Percentiles rank a stretch among this genome's conserved stretches.
phyloP scores from a whole-genome alignment of 2,888 invertebrate species.

The Lasioglossum oenotherae region DNA sequence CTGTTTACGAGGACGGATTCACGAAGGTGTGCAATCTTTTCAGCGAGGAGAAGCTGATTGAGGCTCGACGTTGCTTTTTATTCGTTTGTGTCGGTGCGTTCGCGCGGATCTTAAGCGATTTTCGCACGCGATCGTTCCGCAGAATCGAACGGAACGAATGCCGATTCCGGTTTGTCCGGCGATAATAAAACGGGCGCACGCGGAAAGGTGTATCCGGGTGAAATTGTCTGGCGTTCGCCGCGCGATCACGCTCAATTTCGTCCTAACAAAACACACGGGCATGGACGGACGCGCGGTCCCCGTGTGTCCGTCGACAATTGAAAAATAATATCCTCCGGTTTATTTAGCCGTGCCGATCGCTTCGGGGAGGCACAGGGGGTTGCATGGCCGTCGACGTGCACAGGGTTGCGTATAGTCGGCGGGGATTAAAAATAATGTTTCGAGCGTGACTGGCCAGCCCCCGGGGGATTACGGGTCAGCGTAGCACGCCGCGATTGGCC shows the following conservation, averaged over 20 bases:
- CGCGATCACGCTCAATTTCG: constrained; percentile 76
- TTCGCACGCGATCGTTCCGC: constrained; percentile 4
- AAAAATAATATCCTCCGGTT: constrained; percentile 83
- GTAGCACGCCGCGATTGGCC: constrained; percentile 59
- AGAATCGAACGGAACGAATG: background rate
- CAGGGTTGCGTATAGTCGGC: constrained; percentile 26
- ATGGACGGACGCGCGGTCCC: constrained; percentile 35
- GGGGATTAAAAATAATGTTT: constrained; percentile 83
- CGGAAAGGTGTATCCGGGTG: constrained; percentile 34
- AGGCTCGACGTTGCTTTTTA: background rate
- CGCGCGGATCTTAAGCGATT: background rate
- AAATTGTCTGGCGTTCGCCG: constrained; percentile 42
- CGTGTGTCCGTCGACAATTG: constrained; percentile 74
- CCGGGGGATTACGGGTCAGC: constrained; percentile 76
- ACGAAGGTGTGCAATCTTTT: background rate
- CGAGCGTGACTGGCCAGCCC: constrained; percentile 80
- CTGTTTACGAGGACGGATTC: background rate
- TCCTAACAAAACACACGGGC: constrained; percentile 76
- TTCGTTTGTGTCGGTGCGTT: background rate
- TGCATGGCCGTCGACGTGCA: constrained; percentile 6
- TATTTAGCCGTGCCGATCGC: constrained; percentile 77
- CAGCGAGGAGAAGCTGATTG: background rate
- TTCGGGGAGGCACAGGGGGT: constrained; percentile 18
- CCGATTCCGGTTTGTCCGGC: background rate
- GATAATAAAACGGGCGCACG: constrained; percentile 34